Conservation (phyloP, 1,140 invertebrate species). For the Nylanderia fulva region DNA sequence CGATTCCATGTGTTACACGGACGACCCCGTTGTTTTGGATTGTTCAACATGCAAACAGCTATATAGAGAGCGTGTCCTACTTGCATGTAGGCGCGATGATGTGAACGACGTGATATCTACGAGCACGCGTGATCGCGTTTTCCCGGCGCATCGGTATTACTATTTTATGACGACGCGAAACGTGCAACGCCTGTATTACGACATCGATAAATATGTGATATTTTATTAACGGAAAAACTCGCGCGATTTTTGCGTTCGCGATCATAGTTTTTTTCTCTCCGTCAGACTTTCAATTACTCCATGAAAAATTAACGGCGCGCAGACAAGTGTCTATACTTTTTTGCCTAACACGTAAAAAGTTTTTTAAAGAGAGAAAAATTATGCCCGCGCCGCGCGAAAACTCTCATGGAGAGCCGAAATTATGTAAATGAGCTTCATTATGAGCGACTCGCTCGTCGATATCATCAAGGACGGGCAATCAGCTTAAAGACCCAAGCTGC, state of each 20-base stretch:
- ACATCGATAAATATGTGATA: constrained; percentile 48
- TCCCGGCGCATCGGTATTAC: constrained; percentile 14
- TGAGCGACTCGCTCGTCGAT: constrained; percentile 28
- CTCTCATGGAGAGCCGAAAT: constrained; percentile 27
- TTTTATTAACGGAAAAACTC: constrained; percentile 10
- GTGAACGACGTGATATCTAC: not conserved
- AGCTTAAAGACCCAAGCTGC: constrained; percentile 47
- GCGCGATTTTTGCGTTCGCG: not conserved
- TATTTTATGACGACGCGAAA: constrained; percentile 38
- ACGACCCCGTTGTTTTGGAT: constrained; percentile 70
- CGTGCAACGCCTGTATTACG: constrained; percentile 15
- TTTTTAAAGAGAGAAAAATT: not conserved
- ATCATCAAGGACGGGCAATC: constrained; percentile 38
- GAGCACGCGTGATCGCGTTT: constrained; percentile 55
- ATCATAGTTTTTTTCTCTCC: not conserved
- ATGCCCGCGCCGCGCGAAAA: not conserved
- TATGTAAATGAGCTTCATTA: constrained; percentile 58
- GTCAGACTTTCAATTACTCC: not conserved
- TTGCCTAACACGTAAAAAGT: not conserved
- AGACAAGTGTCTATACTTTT: not conserved
- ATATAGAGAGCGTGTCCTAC: constrained; percentile 61
- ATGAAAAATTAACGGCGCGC: not conserved
- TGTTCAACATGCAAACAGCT: constrained; percentile 72
- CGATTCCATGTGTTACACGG: not conserved
- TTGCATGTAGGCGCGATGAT: constrained; percentile 59